Evolutionary conservation across 1,140 invertebrate species (phyloP), one percentile per base, ranked within the genome.

Genomic region (Melanaphis sacchari): DNA sequence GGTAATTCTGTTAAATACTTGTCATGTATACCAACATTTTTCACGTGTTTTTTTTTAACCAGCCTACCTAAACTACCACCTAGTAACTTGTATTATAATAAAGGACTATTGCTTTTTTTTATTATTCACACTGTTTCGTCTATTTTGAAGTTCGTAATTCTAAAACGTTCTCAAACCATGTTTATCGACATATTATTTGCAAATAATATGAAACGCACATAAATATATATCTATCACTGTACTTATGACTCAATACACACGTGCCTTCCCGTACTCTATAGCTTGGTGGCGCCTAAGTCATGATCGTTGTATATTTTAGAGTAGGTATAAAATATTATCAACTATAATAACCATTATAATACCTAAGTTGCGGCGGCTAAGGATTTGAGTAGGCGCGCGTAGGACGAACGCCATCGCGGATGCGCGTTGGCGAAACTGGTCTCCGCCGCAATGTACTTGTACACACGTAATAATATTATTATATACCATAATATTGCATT

Each of bases 381-480:
- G 18, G 38, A 89, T 41, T 82, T 43, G 81, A 93, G 91, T 84
- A 85, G 91, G 91, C 36, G 91, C 91, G 38, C 46, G 91, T 93
- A 54, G 91, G 91, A 93, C 43, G 91, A 93, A 90, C 87, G 36
- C 41, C 41, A 46, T 88, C 43, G 85, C 31, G 85, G 85, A 88
- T 52, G 26, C 81, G 91, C 91, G 91, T 93, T 93, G 91, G 91
- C 91, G 91, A 93, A 93, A 93, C 91, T 93, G 91, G 91, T 93
- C 91, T 52, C 24, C 36, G 38, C 38, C 4, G 49, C 46, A 31
- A 90, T 88, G n/a, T 52, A 89, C n/a, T n/a, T n/a, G n/a, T n/a
- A 89, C 36, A 52, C 9, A 40, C 5, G n/a, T 36, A 49, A 36
- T 40, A 41, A 40, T 84, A 84, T 76, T 76, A n/a, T 76, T n/a